Conservation (phyloP, 2,797 vertebrate genomes). For the Caiman crocodilus region DNA sequence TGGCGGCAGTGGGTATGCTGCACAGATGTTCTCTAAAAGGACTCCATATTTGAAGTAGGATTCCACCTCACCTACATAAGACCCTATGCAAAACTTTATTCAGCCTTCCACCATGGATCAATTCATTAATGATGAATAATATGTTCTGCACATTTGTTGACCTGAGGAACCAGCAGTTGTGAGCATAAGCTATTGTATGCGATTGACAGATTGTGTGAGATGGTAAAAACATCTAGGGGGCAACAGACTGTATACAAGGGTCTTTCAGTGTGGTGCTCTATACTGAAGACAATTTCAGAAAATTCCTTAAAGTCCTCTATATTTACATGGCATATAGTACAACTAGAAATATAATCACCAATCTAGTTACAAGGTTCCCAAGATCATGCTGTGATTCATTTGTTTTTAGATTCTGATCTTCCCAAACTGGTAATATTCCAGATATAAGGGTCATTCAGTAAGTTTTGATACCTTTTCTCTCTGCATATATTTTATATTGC, state of each 20-base stretch:
- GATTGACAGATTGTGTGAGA: neutral
- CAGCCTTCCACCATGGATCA: neutral
- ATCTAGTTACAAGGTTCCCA: neutral
- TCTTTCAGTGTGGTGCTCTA: neutral
- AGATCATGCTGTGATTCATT: neutral
- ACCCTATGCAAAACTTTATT: neutral
- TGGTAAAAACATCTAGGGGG: neutral
- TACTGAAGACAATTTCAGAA: neutral
- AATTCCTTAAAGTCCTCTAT: neutral
- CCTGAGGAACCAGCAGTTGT: neutral
- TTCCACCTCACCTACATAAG: neutral
- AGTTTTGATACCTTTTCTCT: neutral
- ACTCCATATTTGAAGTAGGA: neutral
- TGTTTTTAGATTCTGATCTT: neutral
- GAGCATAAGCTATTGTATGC: neutral
- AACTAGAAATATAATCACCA: neutral
- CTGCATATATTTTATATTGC: neutral
- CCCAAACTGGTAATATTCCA: neutral
- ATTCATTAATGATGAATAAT: neutral
- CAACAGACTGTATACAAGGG: neutral
- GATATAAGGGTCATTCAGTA: neutral
- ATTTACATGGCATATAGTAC: neutral
- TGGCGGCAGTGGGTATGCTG: neutral
- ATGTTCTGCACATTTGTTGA: neutral
- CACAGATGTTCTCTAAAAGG: neutral